Evolutionary conservation across 2,797 vertebrate genomes (phyloP).

Genomic region (Bradypus variegatus): DNA sequence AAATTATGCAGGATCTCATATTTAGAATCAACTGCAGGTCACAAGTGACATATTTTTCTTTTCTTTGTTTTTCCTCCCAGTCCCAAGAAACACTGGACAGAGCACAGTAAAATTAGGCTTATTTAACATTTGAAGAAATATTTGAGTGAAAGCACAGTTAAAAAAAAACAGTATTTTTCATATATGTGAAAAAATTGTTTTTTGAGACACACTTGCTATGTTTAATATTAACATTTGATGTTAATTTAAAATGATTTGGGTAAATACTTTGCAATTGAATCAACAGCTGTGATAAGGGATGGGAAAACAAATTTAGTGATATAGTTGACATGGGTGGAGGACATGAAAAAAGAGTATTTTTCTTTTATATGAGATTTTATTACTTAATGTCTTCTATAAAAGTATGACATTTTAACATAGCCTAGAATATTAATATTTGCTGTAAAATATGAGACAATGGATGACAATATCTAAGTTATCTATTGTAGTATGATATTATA

Average conservation of each 20-base stretch:
- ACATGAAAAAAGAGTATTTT: background rate
- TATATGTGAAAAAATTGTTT: background rate
- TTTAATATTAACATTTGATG: background rate
- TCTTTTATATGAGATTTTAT: background rate
- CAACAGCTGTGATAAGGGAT: background rate
- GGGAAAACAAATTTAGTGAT: background rate
- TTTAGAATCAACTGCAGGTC: background rate
- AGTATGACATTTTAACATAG: constrained; percentile 6
- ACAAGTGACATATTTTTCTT: background rate
- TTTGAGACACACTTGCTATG: background rate
- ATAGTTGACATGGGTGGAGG: background rate
- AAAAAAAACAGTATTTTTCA: background rate
- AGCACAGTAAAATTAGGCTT: background rate
- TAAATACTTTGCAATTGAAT: background rate
- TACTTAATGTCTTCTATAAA: background rate
- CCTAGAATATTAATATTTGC: background rate
- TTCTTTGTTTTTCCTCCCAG: background rate
- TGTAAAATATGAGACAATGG: background rate
- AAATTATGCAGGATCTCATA: constrained; percentile 18
- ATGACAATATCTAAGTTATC: background rate
- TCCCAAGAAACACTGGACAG: background rate
- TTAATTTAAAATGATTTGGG: background rate
- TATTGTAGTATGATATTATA: background rate
- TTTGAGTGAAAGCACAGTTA: background rate
- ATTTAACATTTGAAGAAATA: constrained; percentile 7